Conservation (phyloP, 2,797 vertebrate species). For the Eremophila alpestris region DNA sequence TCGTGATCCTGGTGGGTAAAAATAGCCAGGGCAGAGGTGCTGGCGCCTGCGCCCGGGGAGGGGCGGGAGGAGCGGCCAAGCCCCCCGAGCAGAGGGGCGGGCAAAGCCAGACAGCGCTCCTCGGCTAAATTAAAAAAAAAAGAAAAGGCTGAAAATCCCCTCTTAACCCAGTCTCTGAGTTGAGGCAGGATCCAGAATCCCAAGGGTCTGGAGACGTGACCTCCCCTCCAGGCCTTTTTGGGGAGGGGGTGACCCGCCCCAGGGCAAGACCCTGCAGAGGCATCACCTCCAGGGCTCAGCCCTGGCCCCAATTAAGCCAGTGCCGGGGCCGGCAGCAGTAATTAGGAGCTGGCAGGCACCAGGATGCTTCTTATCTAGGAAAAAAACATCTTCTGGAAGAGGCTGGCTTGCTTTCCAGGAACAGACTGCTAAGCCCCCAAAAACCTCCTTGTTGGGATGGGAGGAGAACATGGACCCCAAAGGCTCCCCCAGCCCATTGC, state of each 20-base stretch:
- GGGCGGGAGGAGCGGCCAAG: not conserved
- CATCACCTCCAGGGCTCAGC: not conserved
- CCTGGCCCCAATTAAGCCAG: not conserved
- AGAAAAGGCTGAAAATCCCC: not conserved
- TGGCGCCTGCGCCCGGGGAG: not conserved
- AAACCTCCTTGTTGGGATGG: not conserved
- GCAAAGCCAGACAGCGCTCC: not conserved
- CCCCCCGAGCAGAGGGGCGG: not conserved
- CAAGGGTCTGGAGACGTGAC: not conserved
- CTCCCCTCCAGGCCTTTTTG: not conserved
- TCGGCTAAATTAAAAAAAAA: not conserved
- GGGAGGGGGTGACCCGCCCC: not conserved
- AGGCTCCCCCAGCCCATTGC: too few relatives aligned
- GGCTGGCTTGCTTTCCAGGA: not conserved
- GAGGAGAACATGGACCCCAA: not conserved
- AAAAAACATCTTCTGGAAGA: not conserved
- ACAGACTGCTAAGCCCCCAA: not conserved
- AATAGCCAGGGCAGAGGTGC: conserved; percentile 20
- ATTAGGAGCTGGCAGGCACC: not conserved
- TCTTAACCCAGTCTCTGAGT: not conserved
- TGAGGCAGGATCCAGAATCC: not conserved
- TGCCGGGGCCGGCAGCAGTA: not conserved
- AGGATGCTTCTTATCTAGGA: not conserved
- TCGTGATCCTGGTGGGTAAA: not conserved
- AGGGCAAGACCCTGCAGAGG: not conserved